Evolutionary conservation across 2,113 vertebrate species (phyloP).

Genomic region (Blennius ocellaris): DNA sequence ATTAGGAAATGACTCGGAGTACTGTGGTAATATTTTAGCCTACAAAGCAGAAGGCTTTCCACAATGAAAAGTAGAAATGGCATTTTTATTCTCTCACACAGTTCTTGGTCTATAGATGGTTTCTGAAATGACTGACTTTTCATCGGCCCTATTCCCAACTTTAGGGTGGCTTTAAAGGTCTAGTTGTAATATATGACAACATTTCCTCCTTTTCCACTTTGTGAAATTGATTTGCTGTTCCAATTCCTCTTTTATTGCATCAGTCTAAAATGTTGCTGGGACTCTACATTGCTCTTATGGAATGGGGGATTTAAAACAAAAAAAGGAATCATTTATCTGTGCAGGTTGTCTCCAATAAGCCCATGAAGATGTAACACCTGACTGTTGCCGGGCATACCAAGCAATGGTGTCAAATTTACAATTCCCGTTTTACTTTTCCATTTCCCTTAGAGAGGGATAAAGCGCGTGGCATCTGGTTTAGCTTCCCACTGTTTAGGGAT

Average conservation of each 20-base stretch:
- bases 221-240: conserved; percentile 33
- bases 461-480: conserved; percentile 41
- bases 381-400: conserved; percentile 7
- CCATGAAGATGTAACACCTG: neutral
- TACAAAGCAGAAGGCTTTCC: conserved; percentile 22
- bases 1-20: conserved; percentile 44
- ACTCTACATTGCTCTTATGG: conserved; percentile 3
- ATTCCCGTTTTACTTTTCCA: conserved; percentile 23
- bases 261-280: conserved; percentile 15
- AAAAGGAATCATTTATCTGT: neutral
- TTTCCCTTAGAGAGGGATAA: conserved; percentile 39
- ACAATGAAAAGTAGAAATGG: conserved; percentile 47
- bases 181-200: conserved; percentile 23
- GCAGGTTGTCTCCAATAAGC: conserved; percentile 5
- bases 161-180: conserved; percentile 33
- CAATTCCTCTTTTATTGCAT: conserved; percentile 17
- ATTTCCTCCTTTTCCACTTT: conserved; percentile 20
- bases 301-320: neutral
- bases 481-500: conserved; percentile 36
- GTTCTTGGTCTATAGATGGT: conserved; percentile 20
- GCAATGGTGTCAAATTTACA: conserved; percentile 32
- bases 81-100: conserved; percentile 45
- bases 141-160: conserved; percentile 15
- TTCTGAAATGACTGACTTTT: conserved; percentile 20
- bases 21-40: conserved; percentile 55